Base-by-base conservation (phyloP, 2,113 vertebrate species). In the Menidia beryllina region DNA sequence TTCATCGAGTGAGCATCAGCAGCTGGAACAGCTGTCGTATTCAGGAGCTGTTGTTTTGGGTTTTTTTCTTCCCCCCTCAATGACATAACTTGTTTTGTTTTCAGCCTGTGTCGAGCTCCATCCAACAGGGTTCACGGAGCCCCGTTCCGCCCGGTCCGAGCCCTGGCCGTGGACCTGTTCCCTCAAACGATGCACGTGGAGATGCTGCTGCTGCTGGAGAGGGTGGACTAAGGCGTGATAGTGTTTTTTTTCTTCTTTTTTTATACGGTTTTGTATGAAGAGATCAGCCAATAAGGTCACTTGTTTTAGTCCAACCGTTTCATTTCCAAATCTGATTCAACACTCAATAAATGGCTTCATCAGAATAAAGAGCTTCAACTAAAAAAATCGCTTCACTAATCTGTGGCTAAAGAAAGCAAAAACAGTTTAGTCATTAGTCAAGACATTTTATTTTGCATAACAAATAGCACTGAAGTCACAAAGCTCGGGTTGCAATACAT, bases 161-260 rank as follows among this genome's bases (percentile, higher is more conserved):
- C 97, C 0, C 72, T 96, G 92, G 95, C 97, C 0, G 96, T 99
- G 86, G 98, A 99, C 76, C 93, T 99, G 51, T 99, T 99, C 82
- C 98, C 98, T 1, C 98, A 99, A 85, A 99, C 97, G 5, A 90
- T 93, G 52, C 96, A 99, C 27, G 96, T 96, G 0, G 98, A 99
- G 89, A 89, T 96, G 75, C 92, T 99, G 2, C 87, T 99, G 69
- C 83, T 97, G 77, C 94, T 99, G 8, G 96, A 99, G 80, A 94
- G 98, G 56, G 85, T 94, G 9, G 92, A 96, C 2, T 90, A 94
- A 41, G 63, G n/a, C 41, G 7, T 34, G 30, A 34, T 23, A 27
- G 41, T 38, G n/a, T 8, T 7, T 21, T 64, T 14, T 30, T 68
- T 60, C 17, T 34, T 7, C 17, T 10, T 39, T 0, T 21, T 56